These are phyloP conservation scores for Carapus acus DNA, from an alignment of 2,797 vertebrate genomes.

Conservation along the genomic window DNA sequence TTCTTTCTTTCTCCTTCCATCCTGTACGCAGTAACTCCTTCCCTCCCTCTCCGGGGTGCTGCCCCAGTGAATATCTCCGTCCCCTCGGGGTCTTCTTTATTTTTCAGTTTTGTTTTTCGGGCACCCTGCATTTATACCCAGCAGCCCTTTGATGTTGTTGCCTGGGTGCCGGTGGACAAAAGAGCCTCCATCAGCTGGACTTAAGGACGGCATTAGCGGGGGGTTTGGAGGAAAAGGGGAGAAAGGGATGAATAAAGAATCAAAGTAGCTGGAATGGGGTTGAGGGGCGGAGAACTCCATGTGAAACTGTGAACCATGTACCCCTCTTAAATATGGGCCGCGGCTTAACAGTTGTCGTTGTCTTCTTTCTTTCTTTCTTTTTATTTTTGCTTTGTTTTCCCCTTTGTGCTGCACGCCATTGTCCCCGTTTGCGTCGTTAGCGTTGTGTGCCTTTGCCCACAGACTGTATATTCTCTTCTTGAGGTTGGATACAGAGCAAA, in stretches of 20 bases:
- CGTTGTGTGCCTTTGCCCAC: conserved; percentile 24
- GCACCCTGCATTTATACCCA: conserved; percentile 72
- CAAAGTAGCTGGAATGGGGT: conserved; percentile 70
- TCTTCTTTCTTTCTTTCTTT: conserved; percentile 35
- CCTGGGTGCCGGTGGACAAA: conserved; percentile 85
- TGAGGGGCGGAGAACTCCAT: conserved; percentile 72
- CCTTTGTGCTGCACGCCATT: conserved; percentile 41
- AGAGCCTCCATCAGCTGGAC: conserved; percentile 71
- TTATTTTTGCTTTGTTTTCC: conserved; percentile 40
- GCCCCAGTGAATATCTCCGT: conserved; percentile 69
- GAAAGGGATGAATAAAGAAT: conserved; percentile 75
- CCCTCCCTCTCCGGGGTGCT: conserved; percentile 60
- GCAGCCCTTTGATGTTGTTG: conserved; percentile 87
- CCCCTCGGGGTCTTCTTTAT: conserved; percentile 74
- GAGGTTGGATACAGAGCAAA: conserved; percentile 5
- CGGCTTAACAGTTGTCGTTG: conserved; percentile 61
- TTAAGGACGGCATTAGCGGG: conserved; percentile 69
- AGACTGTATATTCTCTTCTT: conserved; percentile 31
- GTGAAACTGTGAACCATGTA: conserved; percentile 69
- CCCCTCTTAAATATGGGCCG: conserved; percentile 62
- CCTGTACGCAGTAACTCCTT: conserved; percentile 35
- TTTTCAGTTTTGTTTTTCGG: conserved; percentile 65
- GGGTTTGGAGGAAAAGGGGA: conserved; percentile 28
- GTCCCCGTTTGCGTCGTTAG: conserved; percentile 45
- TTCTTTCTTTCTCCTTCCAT: conserved; percentile 18